A percentile compares a stretch with the other conserved stretches of the same genome.
These are phyloP conservation scores for Syngnathus scovelli DNA, from an alignment of 2,113 vertebrate species.

Conservation along the genomic window DNA sequence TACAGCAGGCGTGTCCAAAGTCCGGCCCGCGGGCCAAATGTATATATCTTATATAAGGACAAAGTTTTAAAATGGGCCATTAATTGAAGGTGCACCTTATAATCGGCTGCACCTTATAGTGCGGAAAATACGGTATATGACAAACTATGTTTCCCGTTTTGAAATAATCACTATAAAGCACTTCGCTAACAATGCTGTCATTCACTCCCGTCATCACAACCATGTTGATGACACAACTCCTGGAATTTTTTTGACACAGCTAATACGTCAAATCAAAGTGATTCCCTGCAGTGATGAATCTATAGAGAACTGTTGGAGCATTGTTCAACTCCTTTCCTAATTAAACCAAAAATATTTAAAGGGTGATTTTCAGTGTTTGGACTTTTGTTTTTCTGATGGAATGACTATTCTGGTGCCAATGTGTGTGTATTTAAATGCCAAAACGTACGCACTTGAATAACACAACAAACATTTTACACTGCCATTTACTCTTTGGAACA, in stretches of 20 bases:
- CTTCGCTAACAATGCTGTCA: too few species aligned
- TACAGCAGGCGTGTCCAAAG: too few species aligned
- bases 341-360: background rate
- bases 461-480: conserved; percentile 47
- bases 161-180: too few species aligned
- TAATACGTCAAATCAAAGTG: background rate
- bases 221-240: background rate
- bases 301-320: background rate
- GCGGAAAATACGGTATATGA: too few species aligned
- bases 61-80: too few species aligned
- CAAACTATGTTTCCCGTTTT: too few species aligned
- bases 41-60: too few species aligned
- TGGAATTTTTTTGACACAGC: background rate
- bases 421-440: conserved; percentile 52
- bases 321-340: background rate
- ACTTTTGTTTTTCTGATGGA: conserved; percentile 22
- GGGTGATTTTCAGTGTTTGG: conserved; percentile 4
- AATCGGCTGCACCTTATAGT: too few species aligned
- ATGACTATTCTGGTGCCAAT: conserved; percentile 39
- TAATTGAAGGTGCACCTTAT: too few species aligned
- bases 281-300: background rate
- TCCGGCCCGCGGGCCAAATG: too few species aligned
- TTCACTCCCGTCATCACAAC: too few species aligned
- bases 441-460: conserved; percentile 43
- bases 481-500: conserved; percentile 51